These are phyloP conservation scores for Agrochola litura DNA, from an alignment of 2,888 invertebrate genomes.

Conservation along the genomic window DNA sequence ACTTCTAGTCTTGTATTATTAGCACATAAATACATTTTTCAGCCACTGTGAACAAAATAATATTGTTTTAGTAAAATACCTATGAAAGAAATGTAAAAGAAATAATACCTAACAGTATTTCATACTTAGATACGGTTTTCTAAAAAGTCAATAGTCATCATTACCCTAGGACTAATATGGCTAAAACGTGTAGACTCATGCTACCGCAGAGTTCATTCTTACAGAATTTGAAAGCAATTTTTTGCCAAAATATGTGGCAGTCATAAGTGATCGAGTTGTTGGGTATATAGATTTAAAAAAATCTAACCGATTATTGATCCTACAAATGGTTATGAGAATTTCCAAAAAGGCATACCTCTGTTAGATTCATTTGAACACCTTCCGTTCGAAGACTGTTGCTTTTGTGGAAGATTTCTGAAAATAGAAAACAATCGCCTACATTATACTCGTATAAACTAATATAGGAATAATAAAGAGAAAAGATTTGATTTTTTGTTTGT, in stretches of 20 bases:
- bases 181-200: not conserved
- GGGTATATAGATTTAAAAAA: not conserved
- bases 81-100: not conserved
- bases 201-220: not conserved
- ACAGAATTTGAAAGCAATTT: not conserved
- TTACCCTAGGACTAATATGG: not conserved
- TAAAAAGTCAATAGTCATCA: not conserved
- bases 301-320: not conserved
- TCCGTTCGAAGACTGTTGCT: constrained; percentile 95
- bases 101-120: not conserved
- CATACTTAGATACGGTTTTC: not conserved
- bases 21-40: constrained; percentile 93
- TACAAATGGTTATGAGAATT: not conserved
- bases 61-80: constrained; percentile 9
- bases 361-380: constrained; percentile 94
- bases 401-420: constrained; percentile 91
- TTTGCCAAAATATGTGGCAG: not conserved
- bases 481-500: too few species aligned
- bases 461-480: too few species aligned
- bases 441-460: not conserved
- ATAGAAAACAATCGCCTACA: not conserved
- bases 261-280: not conserved
- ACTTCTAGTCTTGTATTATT: constrained; percentile 58
- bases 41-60: constrained; percentile 92
- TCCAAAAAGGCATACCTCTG: constrained; percentile 91